Conservation (phyloP, 1,140 invertebrate genomes). For the Zaprionus gabonicus region DNA sequence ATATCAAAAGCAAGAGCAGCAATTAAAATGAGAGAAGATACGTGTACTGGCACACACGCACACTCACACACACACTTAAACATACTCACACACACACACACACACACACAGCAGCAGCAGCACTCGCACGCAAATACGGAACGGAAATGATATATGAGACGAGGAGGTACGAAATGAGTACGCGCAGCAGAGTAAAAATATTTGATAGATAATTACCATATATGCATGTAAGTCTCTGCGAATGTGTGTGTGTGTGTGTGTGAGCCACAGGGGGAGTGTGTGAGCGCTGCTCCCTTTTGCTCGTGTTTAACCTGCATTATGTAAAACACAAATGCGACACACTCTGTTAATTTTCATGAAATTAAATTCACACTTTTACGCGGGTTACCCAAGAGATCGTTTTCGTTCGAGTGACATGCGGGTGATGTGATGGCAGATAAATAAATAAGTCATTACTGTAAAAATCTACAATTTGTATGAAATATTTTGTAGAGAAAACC, state of each 20-base stretch:
- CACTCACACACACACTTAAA: neutral
- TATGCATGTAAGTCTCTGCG: constrained; percentile 25
- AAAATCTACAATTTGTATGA: too few species aligned
- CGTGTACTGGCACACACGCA: neutral
- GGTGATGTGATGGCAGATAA: too few species aligned
- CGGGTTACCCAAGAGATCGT: constrained; percentile 20
- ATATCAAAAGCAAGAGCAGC: constrained; percentile 76
- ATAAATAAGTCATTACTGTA: too few species aligned
- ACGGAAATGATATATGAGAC: constrained; percentile 25
- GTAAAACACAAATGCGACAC: constrained; percentile 62
- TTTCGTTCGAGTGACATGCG: neutral
- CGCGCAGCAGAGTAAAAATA: constrained; percentile 57
- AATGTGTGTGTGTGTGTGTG: constrained; percentile 12
- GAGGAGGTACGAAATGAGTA: neutral
- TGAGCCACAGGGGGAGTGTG: neutral
- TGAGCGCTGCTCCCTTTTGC: neutral
- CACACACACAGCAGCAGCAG: neutral
- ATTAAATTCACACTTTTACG: constrained; percentile 53
- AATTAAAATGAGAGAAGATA: constrained; percentile 70
- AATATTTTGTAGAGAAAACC: too few species aligned
- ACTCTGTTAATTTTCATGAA: constrained; percentile 79
- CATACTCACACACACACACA: too few species aligned
- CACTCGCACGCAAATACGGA: constrained; percentile 25
- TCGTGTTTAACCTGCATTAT: constrained; percentile 61
- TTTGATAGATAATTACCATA: constrained; percentile 67